These are phyloP conservation scores for Diploscapter pachys DNA, from an alignment of 1,140 invertebrate genomes.

Conservation along the genomic window DNA sequence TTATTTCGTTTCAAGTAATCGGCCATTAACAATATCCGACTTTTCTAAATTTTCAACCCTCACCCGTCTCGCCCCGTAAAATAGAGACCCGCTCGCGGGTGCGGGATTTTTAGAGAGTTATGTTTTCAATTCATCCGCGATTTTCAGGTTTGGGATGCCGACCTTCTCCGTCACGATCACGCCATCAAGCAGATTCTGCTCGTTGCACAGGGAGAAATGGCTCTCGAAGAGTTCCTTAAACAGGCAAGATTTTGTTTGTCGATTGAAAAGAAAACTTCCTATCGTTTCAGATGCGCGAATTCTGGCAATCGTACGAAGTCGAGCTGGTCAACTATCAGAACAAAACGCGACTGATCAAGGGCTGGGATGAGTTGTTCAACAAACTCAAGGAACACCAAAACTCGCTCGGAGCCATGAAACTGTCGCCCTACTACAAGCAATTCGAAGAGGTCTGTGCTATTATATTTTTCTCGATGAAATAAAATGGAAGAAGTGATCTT, in stretches of 20 bases:
- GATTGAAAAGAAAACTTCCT: not conserved
- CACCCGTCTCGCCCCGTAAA: no score
- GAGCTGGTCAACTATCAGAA: constrained; percentile 98
- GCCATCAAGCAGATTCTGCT: constrained; percentile 92
- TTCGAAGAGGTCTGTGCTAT: constrained; percentile 75
- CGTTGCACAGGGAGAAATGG: constrained; percentile 98
- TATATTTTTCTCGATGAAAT: not conserved
- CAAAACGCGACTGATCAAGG: constrained; percentile 92
- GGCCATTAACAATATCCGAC: no score
- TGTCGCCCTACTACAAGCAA: constrained; percentile 97
- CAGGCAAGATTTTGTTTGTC: constrained; percentile 14
- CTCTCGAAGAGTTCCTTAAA: constrained; percentile 96
- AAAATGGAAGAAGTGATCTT: no score
- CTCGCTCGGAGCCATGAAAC: constrained; percentile 98
- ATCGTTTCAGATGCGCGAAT: constrained; percentile 79
- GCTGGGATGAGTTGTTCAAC: constrained; percentile 99
- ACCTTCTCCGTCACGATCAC: constrained; percentile 85
- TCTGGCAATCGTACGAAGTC: constrained; percentile 95
- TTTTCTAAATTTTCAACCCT: no score
- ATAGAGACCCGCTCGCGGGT: no score
- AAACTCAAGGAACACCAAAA: constrained; percentile 81
- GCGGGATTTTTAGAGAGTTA: no score
- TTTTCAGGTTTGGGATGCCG: constrained; percentile 84
- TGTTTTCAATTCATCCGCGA: not conserved
- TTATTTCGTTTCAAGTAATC: no score